Evolutionary conservation across 2,888 invertebrate species (phyloP).

Genomic region (Pyrgus malvae): DNA sequence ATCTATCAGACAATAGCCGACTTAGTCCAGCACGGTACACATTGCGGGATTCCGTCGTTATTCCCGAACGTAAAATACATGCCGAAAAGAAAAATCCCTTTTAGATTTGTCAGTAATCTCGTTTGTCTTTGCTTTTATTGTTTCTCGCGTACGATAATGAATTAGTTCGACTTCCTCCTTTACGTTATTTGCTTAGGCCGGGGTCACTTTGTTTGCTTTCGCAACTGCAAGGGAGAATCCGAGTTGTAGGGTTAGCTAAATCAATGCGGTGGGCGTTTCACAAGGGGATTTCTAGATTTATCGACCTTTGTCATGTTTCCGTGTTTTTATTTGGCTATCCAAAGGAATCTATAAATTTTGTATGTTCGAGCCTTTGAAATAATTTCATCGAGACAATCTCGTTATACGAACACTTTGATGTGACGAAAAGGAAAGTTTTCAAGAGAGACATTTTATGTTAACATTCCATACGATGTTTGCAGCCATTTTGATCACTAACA

Average conservation of each 20-base stretch:
- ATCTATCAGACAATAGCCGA: conserved; percentile 69
- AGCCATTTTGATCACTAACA: conserved; percentile 68
- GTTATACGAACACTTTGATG: conserved; percentile 61
- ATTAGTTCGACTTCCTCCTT: conserved; percentile 61
- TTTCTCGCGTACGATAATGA: conserved; percentile 62
- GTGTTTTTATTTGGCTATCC: conserved; percentile 42
- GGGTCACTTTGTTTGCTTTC: conserved; percentile 68
- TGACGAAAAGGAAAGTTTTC: conserved; percentile 57
- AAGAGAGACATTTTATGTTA: conserved; percentile 57
- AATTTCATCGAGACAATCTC: conserved; percentile 49
- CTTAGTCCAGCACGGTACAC: conserved; percentile 63
- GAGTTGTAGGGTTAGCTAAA: conserved; percentile 64
- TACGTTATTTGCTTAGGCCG: conserved; percentile 60
- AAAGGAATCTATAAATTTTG: conserved; percentile 38
- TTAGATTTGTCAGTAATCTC: conserved; percentile 71
- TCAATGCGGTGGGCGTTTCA: conserved; percentile 65
- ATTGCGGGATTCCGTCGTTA: conserved; percentile 64
- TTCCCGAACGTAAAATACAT: conserved; percentile 70
- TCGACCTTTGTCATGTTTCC: conserved; percentile 50
- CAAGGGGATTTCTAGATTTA: conserved; percentile 67
- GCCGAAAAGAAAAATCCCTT: conserved; percentile 67
- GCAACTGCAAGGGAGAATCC: conserved; percentile 48
- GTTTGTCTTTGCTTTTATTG: conserved; percentile 70
- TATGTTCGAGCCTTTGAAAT: conserved; percentile 27
- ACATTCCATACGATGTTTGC: conserved; percentile 60